These are phyloP conservation scores for Uloborus diversus DNA, from an alignment of 1,140 invertebrate genomes.

Conservation along the genomic window DNA sequence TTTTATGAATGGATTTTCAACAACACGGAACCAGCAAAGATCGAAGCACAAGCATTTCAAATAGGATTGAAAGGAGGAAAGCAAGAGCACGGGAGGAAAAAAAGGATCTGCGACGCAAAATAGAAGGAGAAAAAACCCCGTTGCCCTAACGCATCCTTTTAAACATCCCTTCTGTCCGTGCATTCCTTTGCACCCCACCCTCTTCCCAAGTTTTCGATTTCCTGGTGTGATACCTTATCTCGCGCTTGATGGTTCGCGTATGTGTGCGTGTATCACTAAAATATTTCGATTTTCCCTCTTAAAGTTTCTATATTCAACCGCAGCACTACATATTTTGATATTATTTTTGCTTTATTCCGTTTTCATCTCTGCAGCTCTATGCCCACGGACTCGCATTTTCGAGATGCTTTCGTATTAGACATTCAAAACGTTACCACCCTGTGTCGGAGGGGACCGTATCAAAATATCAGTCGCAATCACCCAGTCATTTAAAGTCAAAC, in stretches of 20 bases:
- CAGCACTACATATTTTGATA: constrained; percentile 5
- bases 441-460: constrained; percentile 4
- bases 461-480: background rate
- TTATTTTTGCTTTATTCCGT: constrained; percentile 16
- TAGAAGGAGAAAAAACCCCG: background rate
- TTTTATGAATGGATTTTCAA: constrained; percentile 54
- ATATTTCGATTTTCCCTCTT: constrained; percentile 8
- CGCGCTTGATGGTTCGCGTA: constrained; percentile 19
- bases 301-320: background rate
- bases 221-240: constrained; percentile 30
- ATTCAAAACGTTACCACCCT: constrained; percentile 30
- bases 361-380: constrained; percentile 6
- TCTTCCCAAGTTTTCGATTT: background rate
- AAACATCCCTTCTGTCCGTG: constrained; percentile 4
- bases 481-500: too few relatives aligned
- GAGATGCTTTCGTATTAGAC: background rate
- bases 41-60: constrained; percentile 48
- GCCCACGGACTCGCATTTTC: background rate
- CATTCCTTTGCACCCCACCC: background rate
- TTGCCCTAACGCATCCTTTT: constrained; percentile 35
- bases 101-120: background rate
- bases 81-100: background rate
- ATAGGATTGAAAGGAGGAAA: constrained; percentile 12
- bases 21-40: constrained; percentile 38
- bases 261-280: constrained; percentile 36